Evolutionary conservation across 2,888 invertebrate species (phyloP).

Genomic region (Loripinus fragilis): DNA sequence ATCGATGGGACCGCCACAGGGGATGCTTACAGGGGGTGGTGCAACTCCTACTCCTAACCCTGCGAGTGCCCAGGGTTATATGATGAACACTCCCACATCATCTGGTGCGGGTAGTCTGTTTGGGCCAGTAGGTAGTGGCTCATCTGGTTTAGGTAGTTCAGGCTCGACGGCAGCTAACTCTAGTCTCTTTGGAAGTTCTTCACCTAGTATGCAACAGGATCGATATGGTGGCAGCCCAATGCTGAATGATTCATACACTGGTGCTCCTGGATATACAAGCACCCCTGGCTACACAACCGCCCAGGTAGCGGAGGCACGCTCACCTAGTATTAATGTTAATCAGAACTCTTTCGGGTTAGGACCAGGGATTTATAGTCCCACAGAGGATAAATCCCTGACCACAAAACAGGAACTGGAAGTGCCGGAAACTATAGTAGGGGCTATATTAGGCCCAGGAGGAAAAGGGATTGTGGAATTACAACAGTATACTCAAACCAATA

Average conservation of each 20-base stretch:
- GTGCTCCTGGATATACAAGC: conserved; percentile 67
- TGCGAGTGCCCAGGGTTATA: conserved; percentile 66
- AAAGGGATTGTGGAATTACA: conserved; percentile 98
- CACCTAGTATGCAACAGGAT: conserved; percentile 76
- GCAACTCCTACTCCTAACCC: conserved; percentile 68
- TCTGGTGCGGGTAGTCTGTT: conserved; percentile 87
- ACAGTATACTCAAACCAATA: conserved; percentile 98
- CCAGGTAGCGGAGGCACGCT: conserved; percentile 66
- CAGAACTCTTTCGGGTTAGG: conserved; percentile 95
- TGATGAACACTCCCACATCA: conserved; percentile 77
- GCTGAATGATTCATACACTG: conserved; percentile 78
- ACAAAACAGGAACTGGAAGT: conserved; percentile 91
- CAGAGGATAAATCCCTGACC: conserved; percentile 76
- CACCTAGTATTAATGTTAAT: conserved; percentile 85
- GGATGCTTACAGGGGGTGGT: conserved; percentile 66
- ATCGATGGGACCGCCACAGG: conserved; percentile 58
- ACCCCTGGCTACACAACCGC: conserved; percentile 66
- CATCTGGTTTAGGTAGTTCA: conserved; percentile 86
- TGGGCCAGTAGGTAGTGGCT: conserved; percentile 90
- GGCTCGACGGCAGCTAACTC: conserved; percentile 77
- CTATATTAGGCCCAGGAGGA: conserved; percentile 98
- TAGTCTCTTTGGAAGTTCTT: conserved; percentile 83
- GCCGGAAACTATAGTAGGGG: conserved; percentile 96
- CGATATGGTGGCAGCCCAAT: conserved; percentile 78
- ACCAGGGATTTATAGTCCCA: conserved; percentile 84